A percentile compares a stretch with the other conserved stretches of the same genome.
These are phyloP conservation scores for Elegia similella DNA, from an alignment of 2,888 invertebrate species.

Conservation along the genomic window DNA sequence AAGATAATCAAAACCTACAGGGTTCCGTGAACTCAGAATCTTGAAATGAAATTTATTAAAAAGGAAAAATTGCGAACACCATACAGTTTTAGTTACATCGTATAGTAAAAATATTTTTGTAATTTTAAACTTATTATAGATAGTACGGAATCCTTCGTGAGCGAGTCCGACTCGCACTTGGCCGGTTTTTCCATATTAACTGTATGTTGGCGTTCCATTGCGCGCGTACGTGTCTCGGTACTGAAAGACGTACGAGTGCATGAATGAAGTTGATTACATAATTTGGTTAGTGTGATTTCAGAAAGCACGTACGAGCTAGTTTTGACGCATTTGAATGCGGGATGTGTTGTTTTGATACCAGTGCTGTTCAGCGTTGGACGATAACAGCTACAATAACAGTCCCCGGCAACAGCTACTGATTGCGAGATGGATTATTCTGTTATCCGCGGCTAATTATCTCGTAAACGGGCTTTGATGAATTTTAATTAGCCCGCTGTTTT, in stretches of 20 bases:
- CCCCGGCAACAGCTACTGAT: slow-evolving; percentile 3
- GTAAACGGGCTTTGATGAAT: slow-evolving; percentile 15
- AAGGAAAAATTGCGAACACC: no score
- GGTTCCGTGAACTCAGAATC: no score
- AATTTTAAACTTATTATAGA: no score
- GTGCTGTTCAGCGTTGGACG: background rate
- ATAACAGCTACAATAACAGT: background rate
- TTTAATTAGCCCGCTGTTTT: slow-evolving; percentile 17
- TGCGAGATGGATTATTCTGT: slow-evolving; percentile 13
- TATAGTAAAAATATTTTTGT: no score
- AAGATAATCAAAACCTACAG: no score
- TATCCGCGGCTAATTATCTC: slow-evolving; percentile 7
- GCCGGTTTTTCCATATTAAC: slow-evolving; percentile 49
- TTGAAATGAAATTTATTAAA: no score
- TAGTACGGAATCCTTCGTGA: no score
- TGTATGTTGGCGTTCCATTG: slow-evolving; percentile 30
- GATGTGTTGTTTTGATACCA: slow-evolving; percentile 2
- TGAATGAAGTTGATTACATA: slow-evolving; percentile 67
- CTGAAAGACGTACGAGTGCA: slow-evolving; percentile 17
- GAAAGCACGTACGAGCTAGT: slow-evolving; percentile 51
- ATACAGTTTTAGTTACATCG: no score
- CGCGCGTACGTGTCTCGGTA: slow-evolving; percentile 28
- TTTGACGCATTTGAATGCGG: slow-evolving; percentile 53
- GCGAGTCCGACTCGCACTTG: no score
- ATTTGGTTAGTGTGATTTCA: slow-evolving; percentile 50